Base-by-base conservation (phyloP, 2,888 invertebrate genomes). In the Deilephila porcellus region DNA sequence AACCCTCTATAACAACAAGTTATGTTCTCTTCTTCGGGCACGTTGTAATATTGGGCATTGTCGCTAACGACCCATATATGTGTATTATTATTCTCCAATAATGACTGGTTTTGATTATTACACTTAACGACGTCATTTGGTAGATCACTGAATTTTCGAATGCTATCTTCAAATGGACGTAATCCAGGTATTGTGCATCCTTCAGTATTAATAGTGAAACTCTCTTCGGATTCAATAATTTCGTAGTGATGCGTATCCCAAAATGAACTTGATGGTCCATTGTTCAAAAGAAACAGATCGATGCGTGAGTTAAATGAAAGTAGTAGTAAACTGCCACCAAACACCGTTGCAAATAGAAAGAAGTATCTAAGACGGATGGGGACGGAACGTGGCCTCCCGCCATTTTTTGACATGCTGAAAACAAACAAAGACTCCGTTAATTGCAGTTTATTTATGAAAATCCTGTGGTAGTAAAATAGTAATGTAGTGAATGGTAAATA, bases 101-200 rank as follows among this genome's bases (percentile, higher is more conserved):
- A 87, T 0, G 96, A 93, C 25, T 92, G 88, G 76, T 91, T 92
- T 45, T 85, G 86, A 59, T 92, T 93, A n/a, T 92, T 89, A 77
- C 96, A 96, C 79, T 95, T 95, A 60, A 91, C 90, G 45, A 96
- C 87, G 8, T 90, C 87, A 52, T 90, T 87, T 7, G 95, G 95
- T 19, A 89, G 88, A 72, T 89, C 86, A 67, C 96, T 93, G 81
- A 95, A 96, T 76, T 92, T 91, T 77, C 89, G 92, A 52, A 96
- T 91, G 60, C 91, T 88, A 6, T 93, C 87, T 83, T 97, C 96
- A 78, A 96, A 95, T 0, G 97, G 95, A 78, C 95, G 93, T 80
- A 97, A 88, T 1, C 95, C 95, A 0, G 97, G 96, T 78, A 97
- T 97, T 14, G 95, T 95, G 84, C 97, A 97, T 32, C 97, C 97